Evolutionary conservation across 2,113 vertebrate species (phyloP), one percentile per base, ranked within the genome.

Genomic region (Grallaria varia): DNA sequence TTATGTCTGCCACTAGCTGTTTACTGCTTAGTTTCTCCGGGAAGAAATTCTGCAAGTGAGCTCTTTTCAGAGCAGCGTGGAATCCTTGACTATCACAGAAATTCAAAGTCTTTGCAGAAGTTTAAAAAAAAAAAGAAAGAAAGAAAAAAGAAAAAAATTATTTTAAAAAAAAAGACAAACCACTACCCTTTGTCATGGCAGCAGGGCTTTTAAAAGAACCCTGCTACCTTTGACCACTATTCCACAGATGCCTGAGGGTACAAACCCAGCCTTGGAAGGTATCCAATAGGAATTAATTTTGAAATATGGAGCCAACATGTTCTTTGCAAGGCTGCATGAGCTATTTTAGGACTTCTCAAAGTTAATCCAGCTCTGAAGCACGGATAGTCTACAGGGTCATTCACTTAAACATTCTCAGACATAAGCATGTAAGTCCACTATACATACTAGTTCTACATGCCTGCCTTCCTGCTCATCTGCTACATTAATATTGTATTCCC

Each of bases 261-360:
- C 90, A 96, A 84, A 77, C 72, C 75, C 68, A 92, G 84, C 13
- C n/a, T 72, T 96, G 95, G 95, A 92, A 95, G 49, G 52, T 75
- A 88, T 85, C 93, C 92, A 96, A 7, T 8, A 88, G 85, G 92
- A 96, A 86, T 95, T 91, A 83, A 55, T 90, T 93, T 81, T 95
- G 72, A 93, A 95, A 93, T 47, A 86, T 2, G 0, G 82, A 94
- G 90, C 75, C 95, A 96, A 81, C 82, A 77, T 71, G 76, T 47
- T 92, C 87, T 86, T 86, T 71, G 79, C 95, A 80, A 64, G 92
- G 92, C 76, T 87, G 56, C 56, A 56, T 1, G 31, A 94, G 90
- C 89, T 96, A 96, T 96, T 97, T 96, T 96, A 72, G 68, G 95
- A 88, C 80, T 90, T 75, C 88, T 94, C 82, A 75, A 75, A 88